Evolutionary conservation across 2,113 vertebrate genomes (phyloP).

Genomic region (Pycnonotus jocosus): DNA sequence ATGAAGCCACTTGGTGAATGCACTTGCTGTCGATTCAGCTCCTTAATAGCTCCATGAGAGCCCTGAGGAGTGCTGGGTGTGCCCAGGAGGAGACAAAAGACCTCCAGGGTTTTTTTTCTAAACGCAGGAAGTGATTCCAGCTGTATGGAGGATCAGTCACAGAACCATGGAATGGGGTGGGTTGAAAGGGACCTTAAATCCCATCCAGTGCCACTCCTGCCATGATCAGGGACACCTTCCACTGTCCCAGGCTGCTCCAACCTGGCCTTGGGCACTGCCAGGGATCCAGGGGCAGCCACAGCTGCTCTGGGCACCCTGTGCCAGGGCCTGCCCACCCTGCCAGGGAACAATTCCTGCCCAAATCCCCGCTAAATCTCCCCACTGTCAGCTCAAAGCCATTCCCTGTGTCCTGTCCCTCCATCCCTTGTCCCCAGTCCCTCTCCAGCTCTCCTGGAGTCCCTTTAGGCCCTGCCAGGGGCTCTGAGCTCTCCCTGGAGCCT

Average conservation of each 20-base stretch:
- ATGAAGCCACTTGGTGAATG: background rate
- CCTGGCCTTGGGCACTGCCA: background rate
- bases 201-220: no score
- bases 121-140: background rate
- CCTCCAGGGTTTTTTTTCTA: background rate
- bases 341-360: background rate
- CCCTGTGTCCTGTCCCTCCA: background rate
- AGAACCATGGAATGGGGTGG: background rate
- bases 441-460: background rate
- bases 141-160: accelerated
- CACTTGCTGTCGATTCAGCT: background rate
- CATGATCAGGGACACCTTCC: background rate
- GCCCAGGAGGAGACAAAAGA: background rate
- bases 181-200: accelerated
- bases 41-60: background rate
- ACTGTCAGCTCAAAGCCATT: accelerated
- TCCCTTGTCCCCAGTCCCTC: background rate
- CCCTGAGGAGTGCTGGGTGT: background rate
- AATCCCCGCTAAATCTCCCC: accelerated
- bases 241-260: background rate
- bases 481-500: background rate
- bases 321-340: accelerated
- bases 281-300: background rate
- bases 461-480: accelerated
- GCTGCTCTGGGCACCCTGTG: background rate